Percentiles rank a stretch among this genome's conserved stretches.
These are phyloP conservation scores for Tricholaema leucomelas DNA, from an alignment of 2,113 vertebrate genomes.

Conservation along the genomic window DNA sequence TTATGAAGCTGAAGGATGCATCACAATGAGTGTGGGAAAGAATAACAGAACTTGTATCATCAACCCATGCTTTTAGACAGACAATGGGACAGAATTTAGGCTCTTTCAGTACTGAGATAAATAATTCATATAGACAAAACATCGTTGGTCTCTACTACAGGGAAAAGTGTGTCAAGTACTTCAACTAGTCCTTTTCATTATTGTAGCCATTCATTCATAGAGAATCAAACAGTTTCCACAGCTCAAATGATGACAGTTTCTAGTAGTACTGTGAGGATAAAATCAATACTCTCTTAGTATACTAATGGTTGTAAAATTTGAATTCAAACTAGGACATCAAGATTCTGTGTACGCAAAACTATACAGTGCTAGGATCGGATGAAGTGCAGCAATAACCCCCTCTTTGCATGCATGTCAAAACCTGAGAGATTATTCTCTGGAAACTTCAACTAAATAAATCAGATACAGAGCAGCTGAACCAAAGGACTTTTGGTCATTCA, in stretches of 20 bases:
- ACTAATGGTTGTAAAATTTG: background rate
- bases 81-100: background rate
- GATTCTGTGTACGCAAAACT: background rate
- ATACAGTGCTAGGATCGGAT: background rate
- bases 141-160: background rate
- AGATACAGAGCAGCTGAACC: background rate
- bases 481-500: background rate
- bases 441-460: background rate
- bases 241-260: background rate
- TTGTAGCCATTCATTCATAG: background rate
- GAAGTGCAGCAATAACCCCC: background rate
- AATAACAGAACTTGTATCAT: background rate
- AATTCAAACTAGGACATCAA: background rate
- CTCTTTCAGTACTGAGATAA: background rate
- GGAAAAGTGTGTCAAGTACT: background rate
- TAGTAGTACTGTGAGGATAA: background rate
- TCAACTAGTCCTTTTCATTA: background rate
- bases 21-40: background rate
- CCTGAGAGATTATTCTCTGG: background rate
- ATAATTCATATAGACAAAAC: background rate
- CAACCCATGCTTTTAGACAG: background rate
- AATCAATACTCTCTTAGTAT: background rate
- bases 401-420: background rate
- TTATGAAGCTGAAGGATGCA: background rate
- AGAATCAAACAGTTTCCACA: background rate